These are phyloP conservation scores for Dipodomys merriami DNA, from an alignment of 2,113 vertebrate genomes.

Conservation along the genomic window DNA sequence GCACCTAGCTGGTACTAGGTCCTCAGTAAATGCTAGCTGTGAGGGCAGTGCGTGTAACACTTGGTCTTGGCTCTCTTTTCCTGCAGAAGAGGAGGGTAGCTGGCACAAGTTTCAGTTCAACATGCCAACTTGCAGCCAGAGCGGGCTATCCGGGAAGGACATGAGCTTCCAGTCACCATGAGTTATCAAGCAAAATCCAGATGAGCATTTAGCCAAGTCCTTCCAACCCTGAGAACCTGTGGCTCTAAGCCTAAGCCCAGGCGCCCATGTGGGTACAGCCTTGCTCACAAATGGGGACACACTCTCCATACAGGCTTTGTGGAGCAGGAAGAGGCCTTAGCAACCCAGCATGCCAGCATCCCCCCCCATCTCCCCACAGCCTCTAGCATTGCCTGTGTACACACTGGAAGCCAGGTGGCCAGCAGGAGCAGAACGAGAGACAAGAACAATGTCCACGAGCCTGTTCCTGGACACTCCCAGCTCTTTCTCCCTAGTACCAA, in stretches of 20 bases:
- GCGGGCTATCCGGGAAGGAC: not conserved
- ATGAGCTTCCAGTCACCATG: not conserved
- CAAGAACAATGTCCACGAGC: not conserved
- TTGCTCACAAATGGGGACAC: not conserved
- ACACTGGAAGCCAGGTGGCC: conserved; percentile 55
- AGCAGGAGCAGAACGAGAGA: conserved; percentile 6
- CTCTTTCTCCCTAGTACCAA: not conserved
- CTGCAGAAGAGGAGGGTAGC: not conserved
- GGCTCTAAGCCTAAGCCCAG: not conserved
- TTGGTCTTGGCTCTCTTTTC: not conserved
- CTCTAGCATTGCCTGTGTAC: not conserved
- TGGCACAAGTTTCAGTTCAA: not conserved
- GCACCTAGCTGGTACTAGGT: not conserved
- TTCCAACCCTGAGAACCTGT: not conserved
- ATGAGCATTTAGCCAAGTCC: not conserved
- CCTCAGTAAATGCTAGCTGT: not conserved
- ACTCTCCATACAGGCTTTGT: not conserved
- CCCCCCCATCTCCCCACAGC: not conserved
- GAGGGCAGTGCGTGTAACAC: not conserved
- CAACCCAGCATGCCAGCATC: not conserved
- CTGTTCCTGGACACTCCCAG: conserved; percentile 23
- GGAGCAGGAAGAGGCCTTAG: not conserved
- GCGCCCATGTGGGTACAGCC: not conserved
- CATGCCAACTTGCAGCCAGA: not conserved
- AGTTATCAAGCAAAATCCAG: not conserved